Conservation (phyloP, 1,140 invertebrate species). For the Leptinotarsa defecta region DNA sequence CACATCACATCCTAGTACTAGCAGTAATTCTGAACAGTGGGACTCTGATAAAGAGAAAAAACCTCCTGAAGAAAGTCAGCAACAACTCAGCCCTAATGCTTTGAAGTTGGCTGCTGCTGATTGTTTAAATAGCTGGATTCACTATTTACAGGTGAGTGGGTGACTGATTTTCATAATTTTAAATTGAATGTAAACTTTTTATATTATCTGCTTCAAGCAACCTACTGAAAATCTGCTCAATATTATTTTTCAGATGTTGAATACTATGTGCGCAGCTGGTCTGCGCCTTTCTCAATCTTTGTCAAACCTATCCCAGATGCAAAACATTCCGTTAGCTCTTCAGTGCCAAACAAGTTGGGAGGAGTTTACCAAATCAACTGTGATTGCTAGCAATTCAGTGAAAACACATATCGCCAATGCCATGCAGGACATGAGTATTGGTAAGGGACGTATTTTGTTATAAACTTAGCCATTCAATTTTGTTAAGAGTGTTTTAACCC, state of each 20-base stretch:
- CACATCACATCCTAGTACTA: neutral
- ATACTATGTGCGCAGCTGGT: conserved; percentile 65
- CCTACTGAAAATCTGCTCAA: neutral
- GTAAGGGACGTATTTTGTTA: neutral
- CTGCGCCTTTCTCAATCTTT: conserved; percentile 63
- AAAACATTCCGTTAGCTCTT: conserved; percentile 61
- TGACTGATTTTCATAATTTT: neutral
- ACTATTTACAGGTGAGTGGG: conserved; percentile 63
- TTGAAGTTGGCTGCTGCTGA: conserved; percentile 63
- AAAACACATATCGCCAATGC: conserved; percentile 65
- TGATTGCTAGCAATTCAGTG: conserved; percentile 65
- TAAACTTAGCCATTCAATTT: too few relatives aligned
- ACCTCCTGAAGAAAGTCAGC: conserved; percentile 42
- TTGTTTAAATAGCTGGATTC: conserved; percentile 67
- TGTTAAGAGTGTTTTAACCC: too few relatives aligned
- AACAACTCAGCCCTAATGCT: conserved; percentile 53
- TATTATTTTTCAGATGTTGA: conserved; percentile 60
- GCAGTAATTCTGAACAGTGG: conserved; percentile 9
- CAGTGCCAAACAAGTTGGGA: conserved; percentile 66
- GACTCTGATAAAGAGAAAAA: conserved; percentile 41
- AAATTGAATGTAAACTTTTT: neutral
- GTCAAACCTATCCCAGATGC: conserved; percentile 60
- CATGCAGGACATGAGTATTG: conserved; percentile 62
- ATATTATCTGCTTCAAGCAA: neutral
- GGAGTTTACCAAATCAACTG: conserved; percentile 63